Conservation (phyloP, 1,140 invertebrate species). For the Mercenaria mercenaria region DNA sequence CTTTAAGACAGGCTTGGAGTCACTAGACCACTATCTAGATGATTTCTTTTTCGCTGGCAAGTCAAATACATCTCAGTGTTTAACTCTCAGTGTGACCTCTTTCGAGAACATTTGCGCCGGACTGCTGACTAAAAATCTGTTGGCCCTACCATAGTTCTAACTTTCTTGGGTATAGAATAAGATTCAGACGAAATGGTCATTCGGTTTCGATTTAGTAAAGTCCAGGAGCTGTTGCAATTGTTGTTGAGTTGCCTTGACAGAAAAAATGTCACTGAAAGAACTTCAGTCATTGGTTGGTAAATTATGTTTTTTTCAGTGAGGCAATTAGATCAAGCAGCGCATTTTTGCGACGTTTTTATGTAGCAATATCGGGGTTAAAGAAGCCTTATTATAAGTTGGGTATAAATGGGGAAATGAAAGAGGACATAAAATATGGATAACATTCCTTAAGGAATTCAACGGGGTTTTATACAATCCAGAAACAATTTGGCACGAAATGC, state of each 20-base stretch:
- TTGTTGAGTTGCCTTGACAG: neutral
- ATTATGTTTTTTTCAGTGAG: neutral
- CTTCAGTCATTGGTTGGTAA: neutral
- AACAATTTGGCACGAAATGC: slow-evolving; percentile 35
- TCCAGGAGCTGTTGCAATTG: neutral
- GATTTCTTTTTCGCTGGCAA: too few species aligned
- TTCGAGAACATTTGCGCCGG: too few species aligned
- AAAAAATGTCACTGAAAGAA: neutral
- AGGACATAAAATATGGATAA: neutral
- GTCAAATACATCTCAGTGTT: too few species aligned
- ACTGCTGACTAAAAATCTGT: too few species aligned
- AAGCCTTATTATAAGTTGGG: neutral
- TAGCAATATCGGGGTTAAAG: neutral
- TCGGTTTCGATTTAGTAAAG: neutral
- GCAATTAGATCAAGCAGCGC: neutral
- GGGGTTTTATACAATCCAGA: slow-evolving; percentile 21
- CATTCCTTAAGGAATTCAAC: slow-evolving; percentile 59
- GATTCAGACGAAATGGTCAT: neutral
- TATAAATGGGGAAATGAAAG: neutral
- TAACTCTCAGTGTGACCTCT: too few species aligned
- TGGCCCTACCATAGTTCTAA: too few species aligned
- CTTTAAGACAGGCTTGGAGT: too few species aligned
- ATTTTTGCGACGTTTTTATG: neutral
- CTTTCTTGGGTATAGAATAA: neutral
- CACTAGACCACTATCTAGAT: too few species aligned